Base-by-base conservation (phyloP, 53 echinoderm and acorn worm genomes). In the Temnopleurus reevesii region DNA sequence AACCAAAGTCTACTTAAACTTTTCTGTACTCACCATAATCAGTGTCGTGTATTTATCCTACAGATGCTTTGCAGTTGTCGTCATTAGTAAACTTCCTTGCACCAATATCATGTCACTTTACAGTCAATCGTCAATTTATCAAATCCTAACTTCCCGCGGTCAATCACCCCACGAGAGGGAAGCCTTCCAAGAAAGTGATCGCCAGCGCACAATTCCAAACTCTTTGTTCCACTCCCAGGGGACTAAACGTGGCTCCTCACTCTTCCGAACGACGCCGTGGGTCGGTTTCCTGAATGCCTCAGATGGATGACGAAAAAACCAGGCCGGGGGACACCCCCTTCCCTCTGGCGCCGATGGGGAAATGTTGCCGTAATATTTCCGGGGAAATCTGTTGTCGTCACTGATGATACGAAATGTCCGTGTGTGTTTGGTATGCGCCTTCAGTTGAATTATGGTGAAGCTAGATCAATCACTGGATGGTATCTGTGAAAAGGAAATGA, bases 151-250 rank as follows among this genome's bases (percentile, higher is more conserved):
- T 49, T 49, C 19, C 6, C 12, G 21, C 5, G 71, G 71, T 71
- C 71, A 71, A 38, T 71, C 71, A 71, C 24, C 71, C 71, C 71
- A n/a, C n/a, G n/a, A 41, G n/a, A n/a, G n/a, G 38, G n/a, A 38
- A 1, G 17, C n/a, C 71, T 71, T 71, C 71, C 71, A 38, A 71
- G 71, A 71, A 71, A 27, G 8, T 12, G 21, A 38, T n/a, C n/a
- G 43, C 38, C 71, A 71, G 41, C 41, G 71, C 71, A 38, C 38
- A 41, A 71, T 38, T 71, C 71, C 36, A 41, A 71, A n/a, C 41
- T 38, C 41, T 36, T 71, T 9, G 41, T 71, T 38, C 36, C 21
- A 41, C 4, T 71, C 71, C 71, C 71, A 21, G 5, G 71, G 71
- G 71, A 5, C 23, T 38, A 21, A 5, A 38, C 71, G 19, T 27